These are phyloP conservation scores for Phoeniculus purpureus DNA, from an alignment of 2,797 vertebrate genomes.

Conservation along the genomic window DNA sequence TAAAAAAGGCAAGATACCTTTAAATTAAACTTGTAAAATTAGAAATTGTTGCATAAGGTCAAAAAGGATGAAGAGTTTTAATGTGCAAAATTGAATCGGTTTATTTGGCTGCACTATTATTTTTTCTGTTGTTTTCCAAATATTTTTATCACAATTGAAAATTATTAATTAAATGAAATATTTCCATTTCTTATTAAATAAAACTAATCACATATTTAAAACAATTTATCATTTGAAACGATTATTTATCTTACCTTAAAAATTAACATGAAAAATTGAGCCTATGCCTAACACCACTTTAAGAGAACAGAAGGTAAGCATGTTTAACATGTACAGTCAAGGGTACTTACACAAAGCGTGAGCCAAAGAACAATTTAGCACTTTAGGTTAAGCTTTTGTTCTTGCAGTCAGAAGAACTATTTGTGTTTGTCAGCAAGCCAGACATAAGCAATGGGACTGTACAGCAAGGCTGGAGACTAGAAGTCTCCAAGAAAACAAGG, in stretches of 20 bases:
- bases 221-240: not conserved
- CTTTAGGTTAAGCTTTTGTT: not conserved
- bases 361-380: not conserved
- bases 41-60: not conserved
- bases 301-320: not conserved
- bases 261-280: not conserved
- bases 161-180: not conserved
- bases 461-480: not conserved
- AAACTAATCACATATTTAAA: not conserved
- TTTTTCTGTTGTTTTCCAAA: not conserved
- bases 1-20: not conserved
- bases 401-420: not conserved
- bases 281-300: not conserved
- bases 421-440: slow-evolving; percentile 9
- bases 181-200: not conserved
- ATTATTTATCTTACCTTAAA: not conserved
- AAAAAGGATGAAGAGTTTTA: not conserved
- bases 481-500: not conserved
- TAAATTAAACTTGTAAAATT: not conserved
- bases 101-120: not conserved
- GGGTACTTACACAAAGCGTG: not conserved
- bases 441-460: not conserved
- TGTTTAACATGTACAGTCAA: not conserved
- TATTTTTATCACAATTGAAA: not conserved
- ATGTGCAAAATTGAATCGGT: not conserved